Evolutionary conservation across 2,113 vertebrate species (phyloP).

Genomic region (Hypocryptadius cinnamomeus): DNA sequence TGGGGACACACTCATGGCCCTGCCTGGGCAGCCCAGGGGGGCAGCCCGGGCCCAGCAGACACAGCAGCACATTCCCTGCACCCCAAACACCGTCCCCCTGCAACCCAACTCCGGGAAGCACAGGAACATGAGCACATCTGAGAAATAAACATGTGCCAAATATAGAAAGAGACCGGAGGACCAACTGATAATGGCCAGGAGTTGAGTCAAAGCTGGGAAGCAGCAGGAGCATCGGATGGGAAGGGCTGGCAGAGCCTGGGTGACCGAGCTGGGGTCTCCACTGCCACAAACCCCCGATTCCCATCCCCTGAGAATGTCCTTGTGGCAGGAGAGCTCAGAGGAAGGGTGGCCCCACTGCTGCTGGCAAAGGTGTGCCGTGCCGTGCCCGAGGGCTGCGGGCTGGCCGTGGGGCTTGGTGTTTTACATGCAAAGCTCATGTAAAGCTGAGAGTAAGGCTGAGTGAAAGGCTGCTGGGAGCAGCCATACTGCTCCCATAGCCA

Average conservation of each 20-base stretch:
- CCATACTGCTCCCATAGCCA: too few relatives aligned
- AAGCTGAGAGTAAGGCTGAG: background rate
- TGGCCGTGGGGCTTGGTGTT: background rate
- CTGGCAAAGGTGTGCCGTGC: background rate
- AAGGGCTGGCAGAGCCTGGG: background rate
- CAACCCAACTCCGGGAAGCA: background rate
- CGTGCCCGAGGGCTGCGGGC: background rate
- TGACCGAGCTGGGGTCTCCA: background rate
- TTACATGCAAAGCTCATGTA: rapidly evolving
- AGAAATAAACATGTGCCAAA: background rate
- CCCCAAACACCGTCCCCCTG: rapidly evolving
- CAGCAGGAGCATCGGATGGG: rapidly evolving
- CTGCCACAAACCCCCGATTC: rapidly evolving
- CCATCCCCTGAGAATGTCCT: too few relatives aligned
- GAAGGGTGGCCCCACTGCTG: background rate
- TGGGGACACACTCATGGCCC: background rate
- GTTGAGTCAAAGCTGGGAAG: background rate
- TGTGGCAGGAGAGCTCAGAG: background rate
- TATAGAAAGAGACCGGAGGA: background rate
- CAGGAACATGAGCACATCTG: rapidly evolving
- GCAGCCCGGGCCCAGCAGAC: background rate
- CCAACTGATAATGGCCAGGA: background rate
- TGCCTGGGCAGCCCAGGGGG: background rate
- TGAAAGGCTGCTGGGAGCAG: background rate
- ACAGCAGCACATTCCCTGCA: background rate